Base-by-base conservation (phyloP, 2,113 vertebrate species). In the Sakesphorus luctuosus region DNA sequence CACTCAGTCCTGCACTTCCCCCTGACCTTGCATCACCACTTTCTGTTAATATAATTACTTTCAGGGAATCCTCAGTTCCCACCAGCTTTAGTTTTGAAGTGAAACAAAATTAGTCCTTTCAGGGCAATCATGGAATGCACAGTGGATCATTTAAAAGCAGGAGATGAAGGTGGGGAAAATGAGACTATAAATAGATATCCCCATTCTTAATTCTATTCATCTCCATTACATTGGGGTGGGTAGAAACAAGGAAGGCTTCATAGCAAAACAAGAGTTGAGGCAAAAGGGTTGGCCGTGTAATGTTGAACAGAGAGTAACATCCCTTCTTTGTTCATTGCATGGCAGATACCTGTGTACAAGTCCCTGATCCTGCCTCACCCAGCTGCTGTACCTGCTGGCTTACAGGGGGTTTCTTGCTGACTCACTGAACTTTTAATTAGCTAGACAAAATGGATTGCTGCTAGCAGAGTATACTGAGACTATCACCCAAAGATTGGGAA, bases 41-140 rank as follows among this genome's bases (percentile, higher is more conserved):
- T 94, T 85, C 87, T 95, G 71, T 90, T 91, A 85, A 72, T 82
- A 79, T 63, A 91, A 73, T 93, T 87, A 89, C 31, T 87, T 72
- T 40, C 5, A 40, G 61, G 58, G 74, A 53, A 72, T 59, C 47
- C 58, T 91, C 3, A 0, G 31, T 76, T 91, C 44, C 46, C 66
- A 94, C 12, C 19, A 65, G 58, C 47, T 87, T 72, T 58, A 44
- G 28, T 65, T 87, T 68, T 59, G 62, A 87, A 91, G 44, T 61
- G 29, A 87, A 89, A 66, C 21, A 63, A 79, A 91, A 68, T 59
- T 23, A 79, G 26, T 84, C 31, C 28, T 92, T 90, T 61, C n/a
- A 79, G 47, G 40, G 7, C 31, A 87, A 40, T 14, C 4, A 1
- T 31, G 46, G 35, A 74, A 74, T 28, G 24, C 20, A 52, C 17